Evolutionary conservation across 2,113 vertebrate species (phyloP).

Genomic region (Syngnathoides biaculeatus): DNA sequence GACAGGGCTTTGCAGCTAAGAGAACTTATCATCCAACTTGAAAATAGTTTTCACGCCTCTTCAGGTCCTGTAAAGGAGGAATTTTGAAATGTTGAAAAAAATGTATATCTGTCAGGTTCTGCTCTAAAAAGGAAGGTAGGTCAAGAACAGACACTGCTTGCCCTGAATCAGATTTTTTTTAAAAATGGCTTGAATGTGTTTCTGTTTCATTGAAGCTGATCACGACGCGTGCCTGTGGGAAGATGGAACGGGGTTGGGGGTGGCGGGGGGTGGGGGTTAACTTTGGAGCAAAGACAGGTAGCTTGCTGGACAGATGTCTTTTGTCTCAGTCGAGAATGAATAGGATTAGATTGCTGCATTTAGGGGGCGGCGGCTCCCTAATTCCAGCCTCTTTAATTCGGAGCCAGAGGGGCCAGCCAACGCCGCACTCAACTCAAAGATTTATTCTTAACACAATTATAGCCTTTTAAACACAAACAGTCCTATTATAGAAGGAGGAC

Average conservation of each 20-base stretch:
- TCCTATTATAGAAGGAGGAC: background rate
- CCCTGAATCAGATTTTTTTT: background rate
- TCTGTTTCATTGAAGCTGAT: slow-evolving; percentile 2
- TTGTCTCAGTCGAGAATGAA: slow-evolving; percentile 10
- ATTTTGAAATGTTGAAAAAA: background rate
- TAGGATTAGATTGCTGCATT: slow-evolving; percentile 12
- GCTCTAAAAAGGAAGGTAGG: background rate
- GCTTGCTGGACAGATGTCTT: slow-evolving; percentile 13
- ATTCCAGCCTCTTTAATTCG: slow-evolving; percentile 4
- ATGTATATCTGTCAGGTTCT: background rate
- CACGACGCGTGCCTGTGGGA: background rate
- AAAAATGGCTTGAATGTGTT: background rate
- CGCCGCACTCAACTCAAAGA: slow-evolving; percentile 4
- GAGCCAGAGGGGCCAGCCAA: slow-evolving; percentile 6
- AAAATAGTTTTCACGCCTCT: background rate
- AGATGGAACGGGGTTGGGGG: too few relatives aligned
- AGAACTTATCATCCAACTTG: background rate
- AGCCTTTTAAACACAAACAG: slow-evolving; percentile 2
- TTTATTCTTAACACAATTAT: background rate
- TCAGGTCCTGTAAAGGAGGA: background rate
- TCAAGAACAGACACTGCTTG: background rate
- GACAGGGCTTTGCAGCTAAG: background rate
- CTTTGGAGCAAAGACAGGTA: slow-evolving; percentile 6
- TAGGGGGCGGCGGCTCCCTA: slow-evolving; percentile 1
- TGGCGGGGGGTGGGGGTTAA: too few relatives aligned